Base-by-base conservation (phyloP, 2,888 invertebrate genomes). In the Chaetogeoica ovagalla region DNA sequence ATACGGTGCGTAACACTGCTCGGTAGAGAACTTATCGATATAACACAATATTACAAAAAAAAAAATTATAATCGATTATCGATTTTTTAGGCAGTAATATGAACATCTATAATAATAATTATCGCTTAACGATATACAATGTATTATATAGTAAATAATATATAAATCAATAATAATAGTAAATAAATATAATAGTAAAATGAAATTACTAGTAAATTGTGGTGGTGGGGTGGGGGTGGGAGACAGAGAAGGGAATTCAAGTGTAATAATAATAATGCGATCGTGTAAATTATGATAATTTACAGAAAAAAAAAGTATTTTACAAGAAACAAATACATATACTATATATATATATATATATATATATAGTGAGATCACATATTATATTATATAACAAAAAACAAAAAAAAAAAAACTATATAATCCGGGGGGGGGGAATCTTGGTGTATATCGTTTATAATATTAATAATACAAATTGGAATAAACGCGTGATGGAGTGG, bases 251-350 rank as follows among this genome's bases (percentile, higher is more conserved):
- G 30, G 30, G 30, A 30, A 30, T 30, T 30, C 30, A 43, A 43
- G 7, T 9, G 6, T 43, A 43, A 43, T 43, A 43, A 43, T 57
- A 68, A 69, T 69, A 60, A 75, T 65, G 13, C 37, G 57, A n/a
- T 57, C 57, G 19, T 19, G 57, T 19, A 57, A 7, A n/a, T 57
- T 57, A 57, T 4, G 19, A 57, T n/a, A 19, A 6, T n/a, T 19
- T 8, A 75, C 74, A 75, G 6, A 7, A 11, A 43, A 43, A 43
- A 43, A 75, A 66, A 71, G 77, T 71, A 71, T 69, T 57, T 70
- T 79, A 79, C 77, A 71, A 70, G 77, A 79, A 71, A 79, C 70
- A 19, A 30, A 43, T 9, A 43, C n/a, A n/a, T n/a, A n/a, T n/a
- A n/a, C n/a, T 7, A 43, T 9, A 43, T 43, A 57, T 13, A 48